Evolutionary conservation across 2,113 vertebrate species (phyloP).

Genomic region (Galeopterus variegatus): DNA sequence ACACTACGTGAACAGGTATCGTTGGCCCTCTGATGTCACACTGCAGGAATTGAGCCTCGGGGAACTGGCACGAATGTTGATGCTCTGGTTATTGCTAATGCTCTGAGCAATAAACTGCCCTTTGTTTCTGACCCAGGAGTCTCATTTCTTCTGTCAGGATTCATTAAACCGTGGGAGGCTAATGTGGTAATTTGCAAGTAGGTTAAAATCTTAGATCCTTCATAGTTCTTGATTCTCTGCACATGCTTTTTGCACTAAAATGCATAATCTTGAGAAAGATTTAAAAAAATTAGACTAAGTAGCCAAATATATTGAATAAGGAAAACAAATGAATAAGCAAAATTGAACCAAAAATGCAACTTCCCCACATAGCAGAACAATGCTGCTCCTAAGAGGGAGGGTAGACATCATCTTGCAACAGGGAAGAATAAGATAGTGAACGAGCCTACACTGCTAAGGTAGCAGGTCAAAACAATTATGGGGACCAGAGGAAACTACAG

Average conservation of each 20-base stretch:
- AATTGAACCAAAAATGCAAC: neutral
- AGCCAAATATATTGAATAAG: neutral
- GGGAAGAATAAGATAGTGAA: neutral
- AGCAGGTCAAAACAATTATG: neutral
- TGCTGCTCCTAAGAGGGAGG: neutral
- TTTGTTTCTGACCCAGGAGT: constrained; percentile 58
- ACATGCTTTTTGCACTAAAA: neutral
- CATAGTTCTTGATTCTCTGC: neutral
- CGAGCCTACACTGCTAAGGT: neutral
- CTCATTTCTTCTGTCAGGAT: constrained; percentile 17
- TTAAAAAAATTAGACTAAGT: neutral
- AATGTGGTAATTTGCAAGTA: constrained; percentile 37
- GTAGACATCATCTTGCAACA: neutral
- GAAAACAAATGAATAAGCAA: constrained; percentile 28
- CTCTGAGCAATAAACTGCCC: neutral
- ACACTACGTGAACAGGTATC: neutral
- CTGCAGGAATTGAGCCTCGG: neutral
- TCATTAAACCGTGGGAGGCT: constrained; percentile 31
- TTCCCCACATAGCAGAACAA: neutral
- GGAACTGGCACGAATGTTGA: neutral
- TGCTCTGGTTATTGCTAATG: constrained; percentile 31
- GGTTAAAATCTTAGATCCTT: constrained; percentile 65
- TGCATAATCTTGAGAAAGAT: neutral
- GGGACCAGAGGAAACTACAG: neutral
- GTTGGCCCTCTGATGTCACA: neutral